Percentiles rank a stretch among this genome's conserved stretches.
Evolutionary conservation across 2,888 invertebrate genomes (phyloP).

Genomic region (Drosophila sordidapex): DNA sequence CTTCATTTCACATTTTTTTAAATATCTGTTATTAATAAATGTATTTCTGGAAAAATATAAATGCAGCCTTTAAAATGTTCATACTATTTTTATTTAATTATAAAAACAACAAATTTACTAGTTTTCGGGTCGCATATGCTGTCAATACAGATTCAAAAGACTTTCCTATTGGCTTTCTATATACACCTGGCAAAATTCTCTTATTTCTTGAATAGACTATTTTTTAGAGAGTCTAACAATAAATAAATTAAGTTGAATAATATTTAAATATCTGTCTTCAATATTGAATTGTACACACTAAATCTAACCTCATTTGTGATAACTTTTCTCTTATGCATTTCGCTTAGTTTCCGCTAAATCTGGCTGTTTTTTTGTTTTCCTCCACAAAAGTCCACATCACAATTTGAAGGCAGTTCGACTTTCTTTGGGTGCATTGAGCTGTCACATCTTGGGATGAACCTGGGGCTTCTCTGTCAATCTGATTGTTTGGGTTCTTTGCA

Average conservation of each 20-base stretch:
- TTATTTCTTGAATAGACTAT: accelerated
- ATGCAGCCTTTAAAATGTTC: background rate
- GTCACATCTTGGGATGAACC: conserved; percentile 24
- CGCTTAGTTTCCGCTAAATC: background rate
- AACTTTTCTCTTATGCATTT: background rate
- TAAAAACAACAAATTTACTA: too few relatives aligned
- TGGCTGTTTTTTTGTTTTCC: background rate
- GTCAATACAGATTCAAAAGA: too few relatives aligned
- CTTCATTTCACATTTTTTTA: background rate
- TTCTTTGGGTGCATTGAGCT: conserved; percentile 23
- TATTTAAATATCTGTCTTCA: background rate
- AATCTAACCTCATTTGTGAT: background rate
- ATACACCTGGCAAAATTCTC: background rate
- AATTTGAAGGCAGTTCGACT: background rate
- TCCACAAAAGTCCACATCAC: background rate
- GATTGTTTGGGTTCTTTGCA: conserved; percentile 12
- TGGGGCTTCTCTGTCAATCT: conserved; percentile 12
- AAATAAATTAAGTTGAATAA: background rate
- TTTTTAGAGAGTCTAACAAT: background rate
- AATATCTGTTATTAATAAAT: background rate
- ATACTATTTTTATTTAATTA: too few relatives aligned
- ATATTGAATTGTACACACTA: background rate
- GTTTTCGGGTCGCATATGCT: too few relatives aligned
- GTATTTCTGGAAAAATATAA: background rate
- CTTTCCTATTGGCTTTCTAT: background rate